Evolutionary conservation across 2,888 invertebrate genomes (phyloP), one percentile per base, ranked within the genome.

Genomic region (Gymnosoma rotundatum): DNA sequence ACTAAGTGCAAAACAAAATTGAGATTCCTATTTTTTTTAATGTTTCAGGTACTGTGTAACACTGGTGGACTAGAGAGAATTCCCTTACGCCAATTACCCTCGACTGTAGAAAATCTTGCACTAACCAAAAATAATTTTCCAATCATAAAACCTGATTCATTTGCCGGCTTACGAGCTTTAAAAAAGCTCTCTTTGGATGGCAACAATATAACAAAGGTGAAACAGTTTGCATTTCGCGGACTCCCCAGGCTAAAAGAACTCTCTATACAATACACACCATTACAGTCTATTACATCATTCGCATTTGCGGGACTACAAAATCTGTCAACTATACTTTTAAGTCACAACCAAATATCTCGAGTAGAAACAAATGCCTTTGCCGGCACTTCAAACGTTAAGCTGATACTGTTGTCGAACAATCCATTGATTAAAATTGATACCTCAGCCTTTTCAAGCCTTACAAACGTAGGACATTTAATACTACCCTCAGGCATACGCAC

Each of bases 171-270:
- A 82, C 94, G 95, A n/a, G 94, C 95, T 83, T 93, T 98, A 83
- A 95, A 96, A 86, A 96, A 97, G 88, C 94, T 98, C 64, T 96
- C 95, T 16, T 94, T 98, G 88, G 97, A 97, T 91, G 96, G 96
- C 87, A 98, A 98, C 93, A 96, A 97, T 91, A 96, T 98, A 87
- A 94, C 95, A 69, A 94, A 94, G 85, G 96, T 98, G 88, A 95
- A 96, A 88, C 96, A 96, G 69, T 97, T 97, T 91, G 96, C 97
- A 72, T 98, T 98, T 92, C 95, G 96, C 38, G 97, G 97, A 12
- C 92, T 98, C 73, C 95, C 95, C 6, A 94, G 96, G 16, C 94
- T 98, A 9, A 94, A 94, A 89, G 96, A 95, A 89, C 94, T 97
- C 54, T 96, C 96, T 87, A 96, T 98, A 87, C 97, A 97, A 90